Evolutionary conservation across 2,797 vertebrate genomes (phyloP).

Genomic region (Odontamblyopus lacepedii): DNA sequence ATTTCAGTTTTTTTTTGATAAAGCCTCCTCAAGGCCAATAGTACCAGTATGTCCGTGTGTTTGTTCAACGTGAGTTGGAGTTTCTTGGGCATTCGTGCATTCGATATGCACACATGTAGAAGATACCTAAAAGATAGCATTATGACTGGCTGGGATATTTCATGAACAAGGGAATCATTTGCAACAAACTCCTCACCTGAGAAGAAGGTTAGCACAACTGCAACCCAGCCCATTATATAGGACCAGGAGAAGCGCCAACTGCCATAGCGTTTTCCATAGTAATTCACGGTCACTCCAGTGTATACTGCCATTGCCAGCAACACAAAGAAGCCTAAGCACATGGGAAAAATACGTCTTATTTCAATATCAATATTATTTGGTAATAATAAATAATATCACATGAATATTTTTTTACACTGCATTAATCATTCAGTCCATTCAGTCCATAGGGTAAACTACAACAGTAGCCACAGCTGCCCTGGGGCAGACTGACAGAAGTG

Average conservation of each 20-base stretch:
- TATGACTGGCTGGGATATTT: background rate
- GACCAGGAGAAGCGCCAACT: slow-evolving; percentile 86
- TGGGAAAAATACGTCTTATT: background rate
- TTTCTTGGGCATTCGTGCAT: slow-evolving; percentile 83
- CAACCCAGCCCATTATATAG: slow-evolving; percentile 85
- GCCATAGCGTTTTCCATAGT: slow-evolving; percentile 82
- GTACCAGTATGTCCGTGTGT: slow-evolving; percentile 19
- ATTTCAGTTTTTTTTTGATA: slow-evolving; percentile 22
- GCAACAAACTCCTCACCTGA: slow-evolving; percentile 68
- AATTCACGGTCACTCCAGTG: slow-evolving; percentile 84
- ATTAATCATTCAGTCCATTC: too few species aligned
- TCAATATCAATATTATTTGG: too few species aligned
- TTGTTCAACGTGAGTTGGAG: slow-evolving; percentile 75
- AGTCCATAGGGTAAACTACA: too few species aligned
- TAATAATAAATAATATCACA: background rate
- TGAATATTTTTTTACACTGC: too few species aligned
- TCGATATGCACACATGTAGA: slow-evolving; percentile 86
- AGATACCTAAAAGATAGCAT: slow-evolving; percentile 71
- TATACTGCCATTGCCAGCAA: slow-evolving; percentile 85
- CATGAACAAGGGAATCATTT: background rate
- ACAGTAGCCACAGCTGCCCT: too few species aligned
- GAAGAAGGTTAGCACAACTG: slow-evolving; percentile 84
- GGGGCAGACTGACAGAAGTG: too few species aligned
- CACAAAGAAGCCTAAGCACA: slow-evolving; percentile 78
- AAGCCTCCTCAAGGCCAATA: slow-evolving; percentile 13